Conservation (phyloP, 2,797 vertebrate species). For the Lagocephalus sceleratus region DNA sequence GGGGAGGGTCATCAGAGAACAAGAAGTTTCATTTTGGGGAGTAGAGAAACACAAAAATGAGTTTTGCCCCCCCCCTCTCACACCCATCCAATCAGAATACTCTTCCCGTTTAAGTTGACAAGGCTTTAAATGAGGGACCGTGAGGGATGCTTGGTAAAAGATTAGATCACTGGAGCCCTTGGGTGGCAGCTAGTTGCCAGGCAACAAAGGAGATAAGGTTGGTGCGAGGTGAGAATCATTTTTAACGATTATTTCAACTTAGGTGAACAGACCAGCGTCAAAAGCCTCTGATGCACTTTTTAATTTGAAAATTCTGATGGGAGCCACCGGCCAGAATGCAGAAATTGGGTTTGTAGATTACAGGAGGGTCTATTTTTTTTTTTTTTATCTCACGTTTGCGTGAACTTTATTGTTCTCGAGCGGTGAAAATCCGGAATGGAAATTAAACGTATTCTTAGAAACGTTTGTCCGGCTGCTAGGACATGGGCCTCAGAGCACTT, state of each 20-base stretch:
- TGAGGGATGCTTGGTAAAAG: slow-evolving; percentile 13
- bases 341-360: not conserved
- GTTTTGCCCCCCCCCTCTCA: slow-evolving; percentile 8
- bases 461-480: slow-evolving; percentile 10
- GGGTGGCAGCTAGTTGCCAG: slow-evolving; percentile 65
- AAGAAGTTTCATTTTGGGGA: slow-evolving; percentile 31
- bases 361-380: too few species aligned
- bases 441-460: too few species aligned
- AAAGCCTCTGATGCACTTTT: not conserved
- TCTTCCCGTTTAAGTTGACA: not conserved
- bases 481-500: slow-evolving; percentile 8
- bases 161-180: slow-evolving; percentile 33
- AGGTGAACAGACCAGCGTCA: slow-evolving; percentile 9
- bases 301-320: not conserved
- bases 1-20: too few species aligned
- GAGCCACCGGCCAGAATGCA: not conserved
- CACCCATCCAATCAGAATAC: slow-evolving; percentile 22
- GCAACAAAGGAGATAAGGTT: slow-evolving; percentile 58
- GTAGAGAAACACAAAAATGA: slow-evolving; percentile 20
- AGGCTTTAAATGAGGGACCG: slow-evolving; percentile 10
- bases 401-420: too few species aligned
- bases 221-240: slow-evolving; percentile 32
- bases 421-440: slow-evolving; percentile 14
- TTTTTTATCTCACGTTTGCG: too few species aligned
- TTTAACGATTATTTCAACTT: slow-evolving; percentile 25